Base-by-base conservation (phyloP, 2,888 invertebrate species). In the Monochamus alternatus region DNA sequence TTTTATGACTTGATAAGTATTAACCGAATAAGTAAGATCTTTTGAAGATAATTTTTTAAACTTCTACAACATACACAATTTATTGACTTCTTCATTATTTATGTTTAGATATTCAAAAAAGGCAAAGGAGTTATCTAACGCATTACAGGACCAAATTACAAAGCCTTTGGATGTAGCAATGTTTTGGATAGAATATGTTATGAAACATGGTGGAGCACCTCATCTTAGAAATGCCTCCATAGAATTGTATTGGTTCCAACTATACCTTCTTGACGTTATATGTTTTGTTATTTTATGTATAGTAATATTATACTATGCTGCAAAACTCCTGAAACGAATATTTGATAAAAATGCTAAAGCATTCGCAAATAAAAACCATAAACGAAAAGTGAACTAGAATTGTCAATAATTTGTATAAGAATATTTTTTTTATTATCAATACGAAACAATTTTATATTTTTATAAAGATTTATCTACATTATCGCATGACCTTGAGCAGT, bases 161-260 rank as follows among this genome's bases (percentile, higher is more conserved):
- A 63, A 64, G n/a, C 80, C 81, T 0, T 64, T 82, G 47, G 79
- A 82, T 60, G 60, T 75, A 9, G 81, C 81, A 8, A 65, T 78
- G 9, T 81, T 78, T 60, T 82, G 81, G 81, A 70, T 81, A 3
- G 81, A 81, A 59, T 78, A 78, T 47, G 76, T 78, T 10, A 51
- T 66, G 5, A 70, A 71, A 22, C 69, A 75, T 14, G 63, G 64
- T n/a, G 73, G 73, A n/a, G 76, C 72, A 12, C 52, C 65, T 5
- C 80, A 81, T 72, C 71, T 80, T 52, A 77, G 76, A 62, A 75
- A 76, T 8, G 60, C 74, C 10, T 74, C 72, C 14, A 14, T 78
- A 8, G 71, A 82, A 52, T 52, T 80, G 7, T 66, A 79, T 7
- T 80, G 76, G 81, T 79, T 76, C 58, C 75, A 81, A 71, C 64